These are phyloP conservation scores for Zoanthus gigantus DNA, from an alignment of 92 coral and sea anemone species.

Conservation along the genomic window DNA sequence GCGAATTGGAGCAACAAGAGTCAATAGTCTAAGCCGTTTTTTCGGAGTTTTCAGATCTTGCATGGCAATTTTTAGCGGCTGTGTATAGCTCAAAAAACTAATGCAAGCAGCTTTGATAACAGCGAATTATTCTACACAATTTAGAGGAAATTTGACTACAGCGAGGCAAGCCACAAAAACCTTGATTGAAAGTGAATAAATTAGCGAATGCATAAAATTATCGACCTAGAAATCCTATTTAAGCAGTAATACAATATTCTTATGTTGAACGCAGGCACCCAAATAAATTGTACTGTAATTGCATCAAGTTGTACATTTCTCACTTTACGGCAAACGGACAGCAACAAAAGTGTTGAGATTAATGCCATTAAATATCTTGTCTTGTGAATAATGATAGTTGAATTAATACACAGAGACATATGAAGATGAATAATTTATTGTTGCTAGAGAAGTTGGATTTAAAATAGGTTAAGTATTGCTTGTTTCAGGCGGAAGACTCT, in stretches of 20 bases:
- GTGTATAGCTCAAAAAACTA: not conserved
- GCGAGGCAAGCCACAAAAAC: not conserved
- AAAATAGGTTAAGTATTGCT: no score
- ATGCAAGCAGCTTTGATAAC: not conserved
- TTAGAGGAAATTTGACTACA: not conserved
- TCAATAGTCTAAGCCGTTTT: not conserved
- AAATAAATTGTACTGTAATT: no score
- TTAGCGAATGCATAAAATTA: not conserved
- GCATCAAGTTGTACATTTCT: no score
- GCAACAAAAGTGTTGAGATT: no score
- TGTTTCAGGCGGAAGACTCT: no score
- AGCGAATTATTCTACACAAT: not conserved
- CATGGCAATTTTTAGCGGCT: not conserved
- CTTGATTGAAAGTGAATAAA: not conserved
- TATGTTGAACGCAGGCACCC: not conserved
- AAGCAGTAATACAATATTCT: not conserved
- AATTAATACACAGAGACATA: no score
- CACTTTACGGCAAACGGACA: no score
- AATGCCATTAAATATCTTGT: no score
- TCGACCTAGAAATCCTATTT: not conserved
- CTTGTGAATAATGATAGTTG: no score
- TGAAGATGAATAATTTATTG: no score
- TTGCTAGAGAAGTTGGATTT: no score
- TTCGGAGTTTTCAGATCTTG: not conserved
- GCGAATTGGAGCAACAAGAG: slow-evolving; percentile 29